Evolutionary conservation across 2,113 vertebrate species (phyloP).

Genomic region (Monopterus albus): DNA sequence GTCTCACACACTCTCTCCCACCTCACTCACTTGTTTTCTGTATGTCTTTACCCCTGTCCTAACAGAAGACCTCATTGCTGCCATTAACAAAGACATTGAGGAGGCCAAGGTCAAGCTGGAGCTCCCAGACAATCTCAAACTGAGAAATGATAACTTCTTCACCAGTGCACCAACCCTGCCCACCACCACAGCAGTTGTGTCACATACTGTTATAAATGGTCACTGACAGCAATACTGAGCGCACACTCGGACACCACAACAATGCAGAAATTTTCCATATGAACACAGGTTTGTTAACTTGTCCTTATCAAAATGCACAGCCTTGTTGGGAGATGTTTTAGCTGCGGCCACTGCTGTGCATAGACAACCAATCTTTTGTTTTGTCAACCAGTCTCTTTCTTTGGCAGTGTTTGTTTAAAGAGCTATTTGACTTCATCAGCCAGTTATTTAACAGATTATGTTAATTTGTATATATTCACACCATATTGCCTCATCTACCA

Average conservation of each 20-base stretch:
- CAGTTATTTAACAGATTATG: not conserved
- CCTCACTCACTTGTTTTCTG: not conserved
- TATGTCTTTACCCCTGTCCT: not conserved
- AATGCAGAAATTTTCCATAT: not conserved
- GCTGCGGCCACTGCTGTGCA: not conserved
- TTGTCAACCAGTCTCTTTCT: not conserved
- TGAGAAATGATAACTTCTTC: conserved; percentile 92
- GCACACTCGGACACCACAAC: not conserved
- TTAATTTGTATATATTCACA: conserved; percentile 23
- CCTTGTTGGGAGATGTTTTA: conserved; percentile 13
- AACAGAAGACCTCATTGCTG: conserved; percentile 91
- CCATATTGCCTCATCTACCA: conserved; percentile 7
- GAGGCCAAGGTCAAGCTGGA: conserved; percentile 90
- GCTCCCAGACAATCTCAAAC: conserved; percentile 88
- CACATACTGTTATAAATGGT: conserved; percentile 85
- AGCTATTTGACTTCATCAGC: conserved; percentile 6
- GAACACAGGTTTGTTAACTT: conserved; percentile 1
- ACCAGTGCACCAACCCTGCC: conserved; percentile 58
- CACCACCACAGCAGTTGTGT: conserved; percentile 25
- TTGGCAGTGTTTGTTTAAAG: not conserved
- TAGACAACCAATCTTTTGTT: conserved; percentile 17
- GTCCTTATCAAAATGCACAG: conserved; percentile 4
- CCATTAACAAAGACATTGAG: conserved; percentile 93
- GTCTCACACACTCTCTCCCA: not conserved
- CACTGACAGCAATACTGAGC: conserved; percentile 78